A percentile compares a stretch with the other conserved stretches of the same genome.
phyloP scores from a whole-genome alignment of 2,113 vertebrate genomes.

The Brachyistius frenatus region DNA sequence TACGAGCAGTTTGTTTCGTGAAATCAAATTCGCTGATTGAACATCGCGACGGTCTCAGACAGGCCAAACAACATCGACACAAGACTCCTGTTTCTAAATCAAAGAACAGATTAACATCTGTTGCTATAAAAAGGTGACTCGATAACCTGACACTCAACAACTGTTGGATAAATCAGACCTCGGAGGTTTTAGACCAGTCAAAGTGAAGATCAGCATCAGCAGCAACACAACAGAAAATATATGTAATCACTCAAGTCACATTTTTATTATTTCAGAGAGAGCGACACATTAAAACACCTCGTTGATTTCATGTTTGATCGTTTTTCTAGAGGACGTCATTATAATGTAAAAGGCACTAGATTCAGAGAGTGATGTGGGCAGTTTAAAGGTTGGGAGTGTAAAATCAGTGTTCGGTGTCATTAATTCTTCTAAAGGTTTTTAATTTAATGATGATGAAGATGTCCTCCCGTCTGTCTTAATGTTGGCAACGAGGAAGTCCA shows the following conservation, averaged over 20 bases:
- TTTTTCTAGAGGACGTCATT: slow-evolving; percentile 34
- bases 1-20: too few relatives aligned
- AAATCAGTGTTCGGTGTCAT: slow-evolving; percentile 22
- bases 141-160: too few relatives aligned
- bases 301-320: slow-evolving; percentile 12
- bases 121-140: too few relatives aligned
- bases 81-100: too few relatives aligned
- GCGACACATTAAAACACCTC: slow-evolving; percentile 54
- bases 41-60: too few relatives aligned
- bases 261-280: slow-evolving; percentile 70
- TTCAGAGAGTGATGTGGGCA: neutral
- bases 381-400: slow-evolving; percentile 30
- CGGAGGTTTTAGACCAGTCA: neutral
- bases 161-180: too few relatives aligned
- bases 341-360: slow-evolving; percentile 63
- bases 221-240: neutral
- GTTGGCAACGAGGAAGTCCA: slow-evolving; percentile 1
- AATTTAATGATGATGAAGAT: neutral
- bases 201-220: too few relatives aligned
- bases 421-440: neutral
- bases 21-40: too few relatives aligned
- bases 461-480: neutral
- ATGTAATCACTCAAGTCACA: slow-evolving; percentile 46
- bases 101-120: too few relatives aligned
- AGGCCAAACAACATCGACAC: too few relatives aligned